Conservation (phyloP, 1,140 invertebrate genomes). For the Theocolax elegans region DNA sequence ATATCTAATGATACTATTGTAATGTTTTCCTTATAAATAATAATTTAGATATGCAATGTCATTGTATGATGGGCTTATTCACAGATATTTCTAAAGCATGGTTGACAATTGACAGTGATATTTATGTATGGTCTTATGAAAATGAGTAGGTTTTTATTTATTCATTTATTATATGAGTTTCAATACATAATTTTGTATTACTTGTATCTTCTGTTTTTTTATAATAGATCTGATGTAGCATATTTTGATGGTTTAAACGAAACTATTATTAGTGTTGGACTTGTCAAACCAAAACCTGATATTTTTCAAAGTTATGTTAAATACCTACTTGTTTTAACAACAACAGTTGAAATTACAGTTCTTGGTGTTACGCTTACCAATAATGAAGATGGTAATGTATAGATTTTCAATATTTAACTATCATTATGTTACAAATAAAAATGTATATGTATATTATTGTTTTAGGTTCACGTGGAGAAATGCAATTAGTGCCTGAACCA, state of each 20-base stretch:
- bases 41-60: slow-evolving; percentile 86
- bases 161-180: neutral
- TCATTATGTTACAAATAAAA: slow-evolving; percentile 25
- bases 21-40: slow-evolving; percentile 52
- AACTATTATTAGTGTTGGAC: slow-evolving; percentile 87
- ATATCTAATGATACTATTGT: too few relatives aligned
- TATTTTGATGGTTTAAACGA: slow-evolving; percentile 94
- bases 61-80: slow-evolving; percentile 96
- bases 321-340: slow-evolving; percentile 90
- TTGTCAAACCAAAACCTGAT: slow-evolving; percentile 86
- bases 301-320: slow-evolving; percentile 93
- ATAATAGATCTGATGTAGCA: slow-evolving; percentile 82
- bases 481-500: slow-evolving; percentile 93
- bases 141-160: slow-evolving; percentile 54
- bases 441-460: slow-evolving; percentile 33
- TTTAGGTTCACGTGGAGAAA: slow-evolving; percentile 75
- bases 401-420: slow-evolving; percentile 36
- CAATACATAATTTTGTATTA: neutral
- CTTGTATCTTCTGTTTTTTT: slow-evolving; percentile 22
- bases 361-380: slow-evolving; percentile 80
- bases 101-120: slow-evolving; percentile 97
- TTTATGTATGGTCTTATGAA: slow-evolving; percentile 84
- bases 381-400: slow-evolving; percentile 64
- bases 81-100: slow-evolving; percentile 95
- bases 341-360: slow-evolving; percentile 92